Conservation (phyloP, 2,113 vertebrate genomes). For the Calonectris borealis region DNA sequence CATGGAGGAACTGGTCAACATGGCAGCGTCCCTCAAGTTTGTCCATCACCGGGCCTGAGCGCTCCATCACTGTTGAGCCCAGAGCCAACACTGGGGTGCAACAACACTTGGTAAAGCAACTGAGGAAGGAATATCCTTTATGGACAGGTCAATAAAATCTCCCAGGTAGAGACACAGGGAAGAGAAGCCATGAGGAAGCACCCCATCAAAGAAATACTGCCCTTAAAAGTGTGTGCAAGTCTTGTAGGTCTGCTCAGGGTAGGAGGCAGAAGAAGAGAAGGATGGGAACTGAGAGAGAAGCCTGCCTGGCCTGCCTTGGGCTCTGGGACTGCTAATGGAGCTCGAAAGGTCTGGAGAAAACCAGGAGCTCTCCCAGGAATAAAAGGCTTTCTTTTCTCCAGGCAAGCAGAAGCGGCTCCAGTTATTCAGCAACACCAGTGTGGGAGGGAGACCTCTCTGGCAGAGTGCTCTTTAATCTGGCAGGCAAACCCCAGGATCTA, state of each 20-base stretch:
- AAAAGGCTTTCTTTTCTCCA: not conserved
- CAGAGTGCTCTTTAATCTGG: not conserved
- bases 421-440: not conserved
- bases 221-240: not conserved
- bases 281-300: not conserved
- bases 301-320: not conserved
- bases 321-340: not conserved
- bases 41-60: not conserved
- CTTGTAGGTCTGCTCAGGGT: not conserved
- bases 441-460: slow-evolving; percentile 37
- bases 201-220: not conserved
- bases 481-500: not conserved
- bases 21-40: not conserved
- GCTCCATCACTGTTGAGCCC: not conserved
- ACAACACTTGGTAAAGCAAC: not conserved
- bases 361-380: not conserved
- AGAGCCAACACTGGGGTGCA: not conserved
- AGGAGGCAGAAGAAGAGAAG: not conserved
- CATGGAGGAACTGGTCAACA: fast-evolving
- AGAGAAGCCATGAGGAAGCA: not conserved
- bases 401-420: not conserved
- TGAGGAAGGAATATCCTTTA: not conserved
- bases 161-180: not conserved
- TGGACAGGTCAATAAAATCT: not conserved
- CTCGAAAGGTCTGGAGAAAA: not conserved